Evolutionary conservation across 2,797 vertebrate species (phyloP).

Genomic region (Myotis planiceps): DNA sequence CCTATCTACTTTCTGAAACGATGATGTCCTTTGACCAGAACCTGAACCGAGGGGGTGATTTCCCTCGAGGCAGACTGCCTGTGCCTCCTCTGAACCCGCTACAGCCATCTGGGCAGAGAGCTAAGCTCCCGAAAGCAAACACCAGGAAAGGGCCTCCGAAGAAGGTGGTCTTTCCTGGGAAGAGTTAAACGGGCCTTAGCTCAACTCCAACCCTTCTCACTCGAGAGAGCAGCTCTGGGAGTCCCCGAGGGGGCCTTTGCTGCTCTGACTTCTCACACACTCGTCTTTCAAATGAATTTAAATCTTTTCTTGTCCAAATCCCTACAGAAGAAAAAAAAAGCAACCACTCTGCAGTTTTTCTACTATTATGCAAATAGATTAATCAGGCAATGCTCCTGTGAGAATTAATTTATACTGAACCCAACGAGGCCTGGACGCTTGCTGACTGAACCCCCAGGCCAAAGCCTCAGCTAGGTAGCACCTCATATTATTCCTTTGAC

Average conservation of each 20-base stretch:
- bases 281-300: conserved; percentile 88
- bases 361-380: conserved; percentile 99
- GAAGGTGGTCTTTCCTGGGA: not conserved
- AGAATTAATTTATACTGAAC: conserved; percentile 98
- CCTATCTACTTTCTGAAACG: not conserved
- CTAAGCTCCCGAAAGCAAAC: not conserved
- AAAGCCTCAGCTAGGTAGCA: conserved; percentile 92
- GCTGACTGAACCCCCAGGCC: conserved; percentile 90
- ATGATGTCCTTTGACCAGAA: not conserved
- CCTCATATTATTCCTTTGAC: conserved; percentile 95
- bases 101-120: not conserved
- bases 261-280: conserved; percentile 87
- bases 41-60: not conserved
- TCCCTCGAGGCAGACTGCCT: not conserved
- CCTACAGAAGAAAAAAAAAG: conserved; percentile 77
- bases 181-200: conserved; percentile 58
- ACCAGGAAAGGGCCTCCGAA: not conserved
- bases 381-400: conserved; percentile 93
- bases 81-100: not conserved
- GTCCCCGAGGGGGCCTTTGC: conserved; percentile 77
- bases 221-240: conserved; percentile 68
- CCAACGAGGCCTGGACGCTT: conserved; percentile 92
- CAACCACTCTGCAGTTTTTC: conserved; percentile 90
- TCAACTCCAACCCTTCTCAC: conserved; percentile 12
- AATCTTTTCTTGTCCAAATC: conserved; percentile 88